Evolutionary conservation across 2,797 vertebrate genomes (phyloP).

Genomic region (Enteromius trimaculatus): DNA sequence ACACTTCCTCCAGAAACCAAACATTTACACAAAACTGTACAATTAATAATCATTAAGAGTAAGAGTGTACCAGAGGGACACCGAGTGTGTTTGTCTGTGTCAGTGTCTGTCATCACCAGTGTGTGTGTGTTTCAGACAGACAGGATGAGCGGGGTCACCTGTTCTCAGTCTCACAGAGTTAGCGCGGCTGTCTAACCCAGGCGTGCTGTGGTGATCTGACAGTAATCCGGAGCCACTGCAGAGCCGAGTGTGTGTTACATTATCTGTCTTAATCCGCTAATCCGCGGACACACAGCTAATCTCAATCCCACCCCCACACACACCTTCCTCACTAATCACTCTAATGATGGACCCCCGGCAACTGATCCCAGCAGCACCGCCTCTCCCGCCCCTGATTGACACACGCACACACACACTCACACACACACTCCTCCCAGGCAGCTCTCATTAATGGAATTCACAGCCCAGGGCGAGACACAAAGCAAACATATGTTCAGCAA

Average conservation of each 20-base stretch:
- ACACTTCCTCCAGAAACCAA: not conserved
- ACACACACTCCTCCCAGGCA: constrained; percentile 68
- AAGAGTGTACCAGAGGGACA: not conserved
- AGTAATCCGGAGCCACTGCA: constrained; percentile 76
- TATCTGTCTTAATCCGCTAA: constrained; percentile 79
- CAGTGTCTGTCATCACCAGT: not conserved
- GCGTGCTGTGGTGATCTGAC: constrained; percentile 78
- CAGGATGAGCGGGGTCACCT: constrained; percentile 74
- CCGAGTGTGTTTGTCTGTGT: not conserved
- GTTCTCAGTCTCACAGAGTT: constrained; percentile 80
- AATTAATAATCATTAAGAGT: not conserved
- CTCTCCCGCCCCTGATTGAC: constrained; percentile 36
- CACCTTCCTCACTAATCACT: constrained; percentile 80
- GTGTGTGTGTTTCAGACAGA: constrained; percentile 28
- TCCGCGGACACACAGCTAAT: constrained; percentile 75
- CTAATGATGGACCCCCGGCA: constrained; percentile 77
- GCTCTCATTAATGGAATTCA: constrained; percentile 81
- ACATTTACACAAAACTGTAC: not conserved
- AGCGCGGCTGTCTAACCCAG: constrained; percentile 84
- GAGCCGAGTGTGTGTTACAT: constrained; percentile 78
- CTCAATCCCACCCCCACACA: constrained; percentile 81
- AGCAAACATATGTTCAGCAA: constrained; percentile 85
- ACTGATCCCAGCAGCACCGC: constrained; percentile 68
- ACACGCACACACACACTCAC: constrained; percentile 62
- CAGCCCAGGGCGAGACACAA: constrained; percentile 79